Evolutionary conservation across 2,113 vertebrate genomes (phyloP), one percentile per base, ranked within the genome.

Genomic region (Misgurnus anguillicaudatus): DNA sequence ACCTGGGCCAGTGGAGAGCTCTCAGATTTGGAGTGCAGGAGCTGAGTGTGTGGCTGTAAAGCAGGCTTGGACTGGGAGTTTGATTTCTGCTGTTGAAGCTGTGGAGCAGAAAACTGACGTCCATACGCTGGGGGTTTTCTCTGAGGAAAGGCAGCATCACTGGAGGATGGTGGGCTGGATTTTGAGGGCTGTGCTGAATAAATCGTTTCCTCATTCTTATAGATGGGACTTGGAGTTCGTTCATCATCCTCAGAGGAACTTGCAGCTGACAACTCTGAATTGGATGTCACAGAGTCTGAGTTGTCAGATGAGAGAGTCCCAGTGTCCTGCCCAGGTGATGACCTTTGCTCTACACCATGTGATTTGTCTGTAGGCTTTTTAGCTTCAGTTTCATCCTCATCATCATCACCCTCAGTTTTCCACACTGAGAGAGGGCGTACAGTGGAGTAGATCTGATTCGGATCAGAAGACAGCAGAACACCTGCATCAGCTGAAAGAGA

Each of bases 401-500:
- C 69, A 65, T 36, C 60, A 53, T 80, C 77, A 3, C 48, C 79
- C 63, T 87, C 83, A 19, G 77, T 53, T 83, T 81, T 89, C 88
- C 88, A 87, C 21, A 80, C 88, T 81, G 88, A 84, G 42, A 88
- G 63, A 0, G 88, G 87, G 21, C 88, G 87, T 74, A 91, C 89
- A 31, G 92, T 87, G 47, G 93, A 89, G 65, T 89, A 91, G 47
- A 92, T 84, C 6, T 86, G 90, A 80, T 84, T 85, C 80, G 85
- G 58, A 17, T 86, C 89, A 0, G 86, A 83, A 2, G 88, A 80
- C 4, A 91, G 87, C 79, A 88, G 42, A 0, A 89, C 87, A 16
- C 88, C 85, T 17, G 88, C 90, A 71, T 94, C 91, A 62, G 92
- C 87, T 4, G 92, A 93, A 9, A 93, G 86, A 2, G 91, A 91